Evolutionary conservation across 1,140 invertebrate genomes (phyloP).

Genomic region (Formica selysi): DNA sequence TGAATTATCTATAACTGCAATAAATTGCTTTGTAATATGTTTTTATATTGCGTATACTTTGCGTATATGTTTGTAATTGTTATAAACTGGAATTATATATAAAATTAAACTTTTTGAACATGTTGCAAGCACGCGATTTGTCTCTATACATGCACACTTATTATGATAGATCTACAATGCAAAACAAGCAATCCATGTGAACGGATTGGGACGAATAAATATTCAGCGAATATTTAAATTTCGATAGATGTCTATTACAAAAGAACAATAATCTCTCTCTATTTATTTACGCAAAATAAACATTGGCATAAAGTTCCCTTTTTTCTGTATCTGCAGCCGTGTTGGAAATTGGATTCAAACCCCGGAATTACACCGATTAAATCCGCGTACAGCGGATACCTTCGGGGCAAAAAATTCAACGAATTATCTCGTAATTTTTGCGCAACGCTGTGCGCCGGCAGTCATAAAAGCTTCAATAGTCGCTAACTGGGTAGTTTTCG

Average conservation of each 20-base stretch:
- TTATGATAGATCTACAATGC: neutral
- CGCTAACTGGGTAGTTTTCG: neutral
- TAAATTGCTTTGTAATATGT: constrained; percentile 14
- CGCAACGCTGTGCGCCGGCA: neutral
- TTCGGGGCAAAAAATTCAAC: constrained; percentile 16
- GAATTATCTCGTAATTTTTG: constrained; percentile 37
- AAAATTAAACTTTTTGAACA: neutral
- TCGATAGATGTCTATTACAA: neutral
- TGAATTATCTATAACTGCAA: neutral
- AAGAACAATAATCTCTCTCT: constrained; percentile 5
- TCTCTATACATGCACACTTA: neutral
- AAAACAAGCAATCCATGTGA: neutral
- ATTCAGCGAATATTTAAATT: constrained; percentile 51
- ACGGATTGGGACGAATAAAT: constrained; percentile 25
- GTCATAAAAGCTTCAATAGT: neutral
- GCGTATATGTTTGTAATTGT: neutral
- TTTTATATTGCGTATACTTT: neutral
- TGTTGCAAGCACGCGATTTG: neutral
- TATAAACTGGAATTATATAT: neutral
- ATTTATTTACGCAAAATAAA: constrained; percentile 16
- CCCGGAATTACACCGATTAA: constrained; percentile 6
- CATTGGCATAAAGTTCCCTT: neutral
- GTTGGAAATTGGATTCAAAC: constrained; percentile 26
- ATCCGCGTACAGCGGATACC: neutral
- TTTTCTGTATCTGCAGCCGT: neutral